Evolutionary conservation across 2,888 invertebrate genomes (phyloP), one percentile per base, ranked within the genome.

Genomic region (Geotrupes spiniger): DNA sequence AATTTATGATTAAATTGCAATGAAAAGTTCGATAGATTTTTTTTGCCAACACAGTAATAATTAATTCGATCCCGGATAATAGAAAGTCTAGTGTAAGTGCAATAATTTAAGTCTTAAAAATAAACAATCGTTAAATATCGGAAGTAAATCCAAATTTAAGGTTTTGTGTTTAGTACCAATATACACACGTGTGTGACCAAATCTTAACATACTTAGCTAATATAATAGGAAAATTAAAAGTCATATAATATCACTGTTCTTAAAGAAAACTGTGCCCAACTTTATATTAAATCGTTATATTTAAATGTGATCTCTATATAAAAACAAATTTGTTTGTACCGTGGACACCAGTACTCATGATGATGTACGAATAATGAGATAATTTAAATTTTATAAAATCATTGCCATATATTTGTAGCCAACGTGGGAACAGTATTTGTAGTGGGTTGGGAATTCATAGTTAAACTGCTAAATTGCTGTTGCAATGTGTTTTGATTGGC

Each of bases 381-480:
- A 4, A 33, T 33, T 14, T 33, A 33, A 8, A 33, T 12, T 8
- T 38, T 54, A 57, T 54, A 40, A 28, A 52, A 56, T 68, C 72
- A 73, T 65, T 71, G 72, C 73, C 73, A 72, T 60, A 70, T 59
- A 59, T 73, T 72, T 21, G 65, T 62, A 53, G 69, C 61, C 27
- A 67, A 42, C 28, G 63, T 59, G 36, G 64, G 62, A 10, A 49
- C 38, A 10, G 52, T n/a, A 25, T 46, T 56, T 12, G 47, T 52
- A 8, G 63, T 37, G 5, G 58, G 49, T 38, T 62, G 65, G 54
- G 63, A 63, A 51, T 57, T 65, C 49, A 78, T 60, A 41, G 74
- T 72, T 63, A 78, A 66, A 63, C 75, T 76, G 11, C 74, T 69
- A 69, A 78, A 77, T 63, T 78, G 78, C 61, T 78, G 78, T 31